These are phyloP conservation scores for Pilophorus perplexus DNA, from an alignment of 2,888 invertebrate genomes.

Conservation along the genomic window DNA sequence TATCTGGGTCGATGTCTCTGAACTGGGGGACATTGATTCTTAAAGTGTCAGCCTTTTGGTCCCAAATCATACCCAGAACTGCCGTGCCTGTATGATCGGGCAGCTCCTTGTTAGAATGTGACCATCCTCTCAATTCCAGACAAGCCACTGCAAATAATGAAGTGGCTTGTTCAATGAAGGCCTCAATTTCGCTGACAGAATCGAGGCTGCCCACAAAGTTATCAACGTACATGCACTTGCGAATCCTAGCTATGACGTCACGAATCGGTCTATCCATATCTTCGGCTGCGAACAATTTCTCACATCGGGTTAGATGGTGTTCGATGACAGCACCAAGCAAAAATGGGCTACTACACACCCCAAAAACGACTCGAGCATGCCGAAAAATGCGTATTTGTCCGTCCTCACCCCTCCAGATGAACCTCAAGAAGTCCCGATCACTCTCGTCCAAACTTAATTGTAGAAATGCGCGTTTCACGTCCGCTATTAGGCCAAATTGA, in stretches of 20 bases:
- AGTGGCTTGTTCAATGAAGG: conserved; percentile 12
- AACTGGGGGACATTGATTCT: background rate
- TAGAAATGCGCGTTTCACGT: conserved; percentile 50
- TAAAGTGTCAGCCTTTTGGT: conserved; percentile 11
- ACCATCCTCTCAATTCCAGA: conserved; percentile 33
- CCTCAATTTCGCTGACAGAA: background rate
- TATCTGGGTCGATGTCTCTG: background rate
- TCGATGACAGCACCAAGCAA: conserved; percentile 3
- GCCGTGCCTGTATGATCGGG: background rate
- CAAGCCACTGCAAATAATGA: conserved; percentile 10
- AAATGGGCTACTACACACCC: conserved; percentile 10
- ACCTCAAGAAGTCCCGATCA: conserved; percentile 47
- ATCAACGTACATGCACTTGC: conserved; percentile 27
- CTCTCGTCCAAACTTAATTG: conserved; percentile 48
- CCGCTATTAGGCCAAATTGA: conserved; percentile 40
- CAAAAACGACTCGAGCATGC: conserved; percentile 11
- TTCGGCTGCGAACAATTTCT: no score
- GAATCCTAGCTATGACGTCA: background rate
- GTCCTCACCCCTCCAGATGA: background rate
- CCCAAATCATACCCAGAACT: conserved; percentile 24
- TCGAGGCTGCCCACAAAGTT: conserved; percentile 15
- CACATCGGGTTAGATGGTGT: background rate
- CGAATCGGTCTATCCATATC: background rate
- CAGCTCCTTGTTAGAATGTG: background rate
- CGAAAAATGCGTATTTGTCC: background rate